phyloP scores from a whole-genome alignment of 2,888 invertebrate species.

The Eurytoma californica region DNA sequence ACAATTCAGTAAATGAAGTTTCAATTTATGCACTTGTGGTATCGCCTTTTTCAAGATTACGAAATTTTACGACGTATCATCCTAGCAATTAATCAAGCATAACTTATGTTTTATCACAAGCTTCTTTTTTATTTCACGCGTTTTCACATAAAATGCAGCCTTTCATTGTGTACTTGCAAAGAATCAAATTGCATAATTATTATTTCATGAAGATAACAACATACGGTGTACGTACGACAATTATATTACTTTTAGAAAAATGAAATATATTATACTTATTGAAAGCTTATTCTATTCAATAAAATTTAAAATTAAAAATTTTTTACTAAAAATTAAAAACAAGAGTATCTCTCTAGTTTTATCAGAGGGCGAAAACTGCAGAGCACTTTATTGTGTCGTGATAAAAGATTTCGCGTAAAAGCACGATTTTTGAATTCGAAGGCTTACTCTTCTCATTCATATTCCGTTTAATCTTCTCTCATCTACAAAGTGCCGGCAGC shows the following conservation, averaged over 20 bases:
- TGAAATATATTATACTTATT: no score
- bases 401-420: conserved; percentile 42
- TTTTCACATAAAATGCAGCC: no score
- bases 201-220: no score
- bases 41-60: conserved; percentile 29
- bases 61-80: conserved; percentile 42
- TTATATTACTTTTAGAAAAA: no score
- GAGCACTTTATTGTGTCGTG: conserved; percentile 10
- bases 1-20: neutral
- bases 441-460: conserved; percentile 46
- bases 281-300: no score
- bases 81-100: conserved; percentile 8
- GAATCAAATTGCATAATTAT: no score
- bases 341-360: no score
- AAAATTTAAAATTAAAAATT: no score
- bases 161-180: no score
- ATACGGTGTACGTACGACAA: no score
- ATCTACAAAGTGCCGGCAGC: conserved; percentile 43
- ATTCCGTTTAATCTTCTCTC: conserved; percentile 51
- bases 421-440: conserved; percentile 14
- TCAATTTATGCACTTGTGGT: neutral
- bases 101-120: conserved; percentile 20
- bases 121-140: neutral
- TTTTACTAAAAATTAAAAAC: no score
- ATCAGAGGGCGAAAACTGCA: no score